Base-by-base conservation (phyloP, 2,797 vertebrate genomes). In the Scomberomorus guttatus region DNA sequence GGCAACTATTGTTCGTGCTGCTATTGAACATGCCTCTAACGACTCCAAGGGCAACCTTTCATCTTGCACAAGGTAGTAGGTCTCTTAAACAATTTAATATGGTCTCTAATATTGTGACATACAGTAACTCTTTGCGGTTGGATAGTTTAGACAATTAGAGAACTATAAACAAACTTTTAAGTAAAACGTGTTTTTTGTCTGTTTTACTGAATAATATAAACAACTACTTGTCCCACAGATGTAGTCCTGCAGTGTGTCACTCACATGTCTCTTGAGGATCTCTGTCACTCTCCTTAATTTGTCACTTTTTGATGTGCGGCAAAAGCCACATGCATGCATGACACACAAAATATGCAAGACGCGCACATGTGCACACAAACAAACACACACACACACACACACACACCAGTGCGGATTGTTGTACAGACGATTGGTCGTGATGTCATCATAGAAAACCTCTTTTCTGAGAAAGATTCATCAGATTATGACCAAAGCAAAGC, bases 1-100 rank as follows among this genome's bases (percentile, higher is more conserved):
- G 90, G 93, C 92, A 93, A 92, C 93, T 94, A 94, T 94, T 94
- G 94, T 95, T 93, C 81, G 10, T n/a, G 86, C 67, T 63, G 87
- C 93, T 90, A 93, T 94, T 93, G 93, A 92, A 92, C 90, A 90
- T 86, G 88, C 87, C 93, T 92, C 75, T 82, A 81, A 93, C 67
- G 91, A 93, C 92, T 92, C 95, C 91, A 92, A 77, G 93, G 94
- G 93, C 94, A 95, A 94, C 92, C 92, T 92, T 93, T 92, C 87
- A 94, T 93, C 91, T 90, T 61, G 67, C 84, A 75, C 77, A 88
- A 92, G 91, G 85, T 93, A 87, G 85, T 44, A 81, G 74, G 66
- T 81, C 75, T 86, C 77, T 89, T 84, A 82, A 90, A 88, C 66
- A 25, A 51, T 82, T 80, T 82, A 20, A 67, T 63, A 61, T 71